phyloP scores from a whole-genome alignment of 2,113 vertebrate species.

The Noturus placidus region DNA sequence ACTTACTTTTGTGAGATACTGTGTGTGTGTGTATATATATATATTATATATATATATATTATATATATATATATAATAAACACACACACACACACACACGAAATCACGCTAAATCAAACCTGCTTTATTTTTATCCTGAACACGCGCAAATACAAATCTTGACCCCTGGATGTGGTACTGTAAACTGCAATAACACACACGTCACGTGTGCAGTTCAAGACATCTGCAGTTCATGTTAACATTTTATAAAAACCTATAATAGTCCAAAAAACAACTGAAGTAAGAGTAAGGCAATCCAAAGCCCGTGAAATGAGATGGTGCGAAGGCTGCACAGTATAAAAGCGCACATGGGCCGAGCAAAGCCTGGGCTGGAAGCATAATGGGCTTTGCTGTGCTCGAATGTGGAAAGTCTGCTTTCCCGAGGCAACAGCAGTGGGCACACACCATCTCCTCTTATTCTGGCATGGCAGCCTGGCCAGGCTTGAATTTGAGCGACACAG shows the following conservation, averaged over 20 bases:
- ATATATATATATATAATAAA: too few species aligned
- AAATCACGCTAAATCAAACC: neutral
- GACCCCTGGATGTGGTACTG: neutral
- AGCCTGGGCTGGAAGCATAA: constrained; percentile 29
- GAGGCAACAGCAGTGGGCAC: constrained; percentile 18
- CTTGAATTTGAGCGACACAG: constrained; percentile 46
- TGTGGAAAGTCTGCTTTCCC: neutral
- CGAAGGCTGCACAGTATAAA: constrained; percentile 6
- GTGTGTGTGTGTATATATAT: too few species aligned
- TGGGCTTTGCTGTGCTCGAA: constrained; percentile 19
- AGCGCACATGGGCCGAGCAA: neutral
- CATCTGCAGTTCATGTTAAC: neutral
- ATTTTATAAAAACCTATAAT: neutral
- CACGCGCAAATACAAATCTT: neutral
- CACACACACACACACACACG: too few species aligned
- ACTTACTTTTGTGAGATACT: too few species aligned
- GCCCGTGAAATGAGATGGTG: neutral
- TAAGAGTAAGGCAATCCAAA: neutral
- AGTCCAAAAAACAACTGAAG: neutral
- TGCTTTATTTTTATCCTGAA: neutral
- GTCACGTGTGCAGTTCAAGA: neutral
- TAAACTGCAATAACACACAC: neutral
- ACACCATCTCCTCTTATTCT: constrained; percentile 31
- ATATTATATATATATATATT: too few species aligned
- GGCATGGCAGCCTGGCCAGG: constrained; percentile 39